These are phyloP conservation scores for Scatophagus argus DNA, from an alignment of 2,113 vertebrate genomes.

Conservation along the genomic window DNA sequence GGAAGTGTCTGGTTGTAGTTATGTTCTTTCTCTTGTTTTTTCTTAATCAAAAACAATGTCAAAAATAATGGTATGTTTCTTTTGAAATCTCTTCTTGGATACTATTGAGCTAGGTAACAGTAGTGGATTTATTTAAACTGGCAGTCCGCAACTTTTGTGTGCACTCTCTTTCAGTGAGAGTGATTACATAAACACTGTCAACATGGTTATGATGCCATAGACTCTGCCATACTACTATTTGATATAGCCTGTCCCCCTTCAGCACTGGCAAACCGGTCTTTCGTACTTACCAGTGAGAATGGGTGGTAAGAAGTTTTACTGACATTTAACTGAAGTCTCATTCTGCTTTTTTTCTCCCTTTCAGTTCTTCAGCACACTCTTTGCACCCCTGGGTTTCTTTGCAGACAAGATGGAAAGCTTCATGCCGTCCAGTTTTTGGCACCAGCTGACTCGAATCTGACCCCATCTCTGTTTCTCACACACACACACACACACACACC, in stretches of 20 bases:
- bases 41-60: too few relatives aligned
- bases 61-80: too few relatives aligned
- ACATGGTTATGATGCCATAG: too few relatives aligned
- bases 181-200: too few relatives aligned
- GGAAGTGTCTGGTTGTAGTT: background rate
- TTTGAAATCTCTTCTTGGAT: too few relatives aligned
- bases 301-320: background rate
- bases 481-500: slow-evolving; percentile 40
- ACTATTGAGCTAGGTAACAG: too few relatives aligned
- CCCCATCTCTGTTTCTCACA: slow-evolving; percentile 51
- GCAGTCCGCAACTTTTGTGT: too few relatives aligned
- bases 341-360: slow-evolving; percentile 62
- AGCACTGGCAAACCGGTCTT: too few relatives aligned
- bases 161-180: too few relatives aligned
- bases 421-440: slow-evolving; percentile 87
- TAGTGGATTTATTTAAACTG: background rate
- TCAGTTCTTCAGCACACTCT: slow-evolving; percentile 90
- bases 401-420: slow-evolving; percentile 88
- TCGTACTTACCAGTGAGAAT: too few relatives aligned
- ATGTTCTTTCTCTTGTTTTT: background rate
- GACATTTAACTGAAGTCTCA: background rate
- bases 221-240: too few relatives aligned
- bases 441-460: slow-evolving; percentile 85
- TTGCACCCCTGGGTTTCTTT: slow-evolving; percentile 87
- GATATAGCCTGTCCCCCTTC: too few relatives aligned